Percentiles rank a stretch among this genome's conserved stretches.
Conservation (phyloP, 2,888 invertebrate genomes). For the Melikaiella ostensackeni region DNA sequence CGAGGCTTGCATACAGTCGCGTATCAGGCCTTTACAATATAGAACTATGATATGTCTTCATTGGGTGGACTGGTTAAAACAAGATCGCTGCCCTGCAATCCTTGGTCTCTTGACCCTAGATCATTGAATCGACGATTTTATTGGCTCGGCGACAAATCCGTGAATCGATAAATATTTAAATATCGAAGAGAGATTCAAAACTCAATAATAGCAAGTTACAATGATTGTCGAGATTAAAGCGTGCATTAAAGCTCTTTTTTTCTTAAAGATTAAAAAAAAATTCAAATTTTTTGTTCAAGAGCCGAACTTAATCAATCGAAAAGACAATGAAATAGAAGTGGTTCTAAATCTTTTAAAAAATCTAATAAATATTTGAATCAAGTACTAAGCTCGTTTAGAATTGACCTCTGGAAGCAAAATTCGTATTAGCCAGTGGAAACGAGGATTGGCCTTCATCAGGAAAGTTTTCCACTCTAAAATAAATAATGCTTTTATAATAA, state of each 20-base stretch:
- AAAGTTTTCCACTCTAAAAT: too few species aligned
- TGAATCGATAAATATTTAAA: slow-evolving; percentile 28
- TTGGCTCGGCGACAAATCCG: slow-evolving; percentile 49
- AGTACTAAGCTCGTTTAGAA: slow-evolving; percentile 34
- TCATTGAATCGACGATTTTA: slow-evolving; percentile 16
- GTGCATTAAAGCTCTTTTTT: slow-evolving; percentile 49
- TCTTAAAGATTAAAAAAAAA: background rate
- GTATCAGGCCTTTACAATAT: slow-evolving; percentile 18
- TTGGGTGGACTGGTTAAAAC: slow-evolving; percentile 46
- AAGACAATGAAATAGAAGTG: background rate
- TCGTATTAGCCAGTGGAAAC: slow-evolving; percentile 16
- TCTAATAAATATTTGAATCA: slow-evolving; percentile 1
- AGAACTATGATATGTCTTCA: slow-evolving; percentile 50
- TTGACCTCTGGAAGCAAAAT: slow-evolving; percentile 23
- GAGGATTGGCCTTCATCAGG: slow-evolving; percentile 5
- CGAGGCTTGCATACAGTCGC: slow-evolving; percentile 18
- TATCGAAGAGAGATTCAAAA: slow-evolving; percentile 33
- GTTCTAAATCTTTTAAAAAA: background rate
- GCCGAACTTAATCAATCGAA: background rate
- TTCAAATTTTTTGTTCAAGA: background rate
- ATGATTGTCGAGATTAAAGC: slow-evolving; percentile 58
- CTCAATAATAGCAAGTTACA: slow-evolving; percentile 36
- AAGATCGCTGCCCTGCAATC: slow-evolving; percentile 27
- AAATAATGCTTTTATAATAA: too few species aligned
- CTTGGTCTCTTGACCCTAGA: slow-evolving; percentile 33